phyloP scores from a whole-genome alignment of 2,113 vertebrate genomes.

The Amia ocellicauda region DNA sequence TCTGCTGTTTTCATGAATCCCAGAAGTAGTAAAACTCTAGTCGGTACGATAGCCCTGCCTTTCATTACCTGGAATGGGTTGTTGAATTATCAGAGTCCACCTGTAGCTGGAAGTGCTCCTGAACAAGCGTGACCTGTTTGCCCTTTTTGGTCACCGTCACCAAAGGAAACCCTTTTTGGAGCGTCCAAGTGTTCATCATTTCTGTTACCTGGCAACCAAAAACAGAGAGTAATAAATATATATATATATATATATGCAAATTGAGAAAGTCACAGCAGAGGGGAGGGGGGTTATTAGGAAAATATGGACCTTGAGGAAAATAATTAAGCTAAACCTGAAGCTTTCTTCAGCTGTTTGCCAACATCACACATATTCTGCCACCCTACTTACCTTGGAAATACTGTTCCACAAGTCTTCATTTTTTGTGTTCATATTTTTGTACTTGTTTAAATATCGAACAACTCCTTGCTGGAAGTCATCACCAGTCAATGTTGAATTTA shows the following conservation, averaged over 20 bases:
- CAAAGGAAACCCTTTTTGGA: conserved; percentile 90
- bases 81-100: conserved; percentile 62
- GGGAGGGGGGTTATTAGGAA: neutral
- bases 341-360: no score
- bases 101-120: conserved; percentile 76
- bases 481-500: conserved; percentile 73
- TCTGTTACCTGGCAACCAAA: conserved; percentile 68
- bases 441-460: conserved; percentile 73
- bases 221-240: conserved; percentile 3
- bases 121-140: conserved; percentile 67
- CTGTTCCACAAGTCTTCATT: conserved; percentile 86
- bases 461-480: conserved; percentile 79
- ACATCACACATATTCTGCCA: no score
- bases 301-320: no score
- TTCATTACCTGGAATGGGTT: conserved; percentile 58
- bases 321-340: no score
- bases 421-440: conserved; percentile 68
- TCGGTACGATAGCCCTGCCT: no score
- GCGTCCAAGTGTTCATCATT: conserved; percentile 91
- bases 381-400: conserved; percentile 73
- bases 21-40: no score
- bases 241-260: neutral
- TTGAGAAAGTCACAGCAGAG: neutral
- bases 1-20: no score
- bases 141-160: conserved; percentile 76